Evolutionary conservation across 2,888 invertebrate species (phyloP), one percentile per base, ranked within the genome.

Genomic region (Torymus aiolomorphi): DNA sequence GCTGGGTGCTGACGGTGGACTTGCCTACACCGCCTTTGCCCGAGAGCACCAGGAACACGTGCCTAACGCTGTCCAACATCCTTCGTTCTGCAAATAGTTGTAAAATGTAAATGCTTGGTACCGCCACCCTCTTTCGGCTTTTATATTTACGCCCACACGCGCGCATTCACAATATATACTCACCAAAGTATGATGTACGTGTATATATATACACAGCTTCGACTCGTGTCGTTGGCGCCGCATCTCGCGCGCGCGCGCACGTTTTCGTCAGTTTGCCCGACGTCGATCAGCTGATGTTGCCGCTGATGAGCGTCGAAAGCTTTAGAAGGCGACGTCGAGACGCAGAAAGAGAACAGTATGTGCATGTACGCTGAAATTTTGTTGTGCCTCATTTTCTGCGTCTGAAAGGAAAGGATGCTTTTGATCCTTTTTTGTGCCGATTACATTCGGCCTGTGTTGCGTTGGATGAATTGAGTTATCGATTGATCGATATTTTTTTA

Each of bases 21-120:
- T 99, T 99, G 14, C 99, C 99, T 42, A 99, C 99, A 59, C 99
- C 99, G 31, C 99, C 99, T 93, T 99, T 99, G 1, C 99, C 99
- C 0, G 98, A 98, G 71, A 99, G 92, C n/a, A 99, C 94, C 84
- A 99, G 92, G 86, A 99, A 94, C 61, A 97, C 93, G 88, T 96
- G 95, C 90, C 96, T 96, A 8, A 97, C 95, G 82, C 93, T 93
- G 72, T 95, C 94, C 85, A 96, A 91, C 96, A 96, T 96, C 83
- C 80, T 85, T n/a, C 8, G 16, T 56, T 51, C 24, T 57, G 4
- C 13, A 18, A 66, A 54, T 18, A 66, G 31, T 52, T 63, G 24
- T 31, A 18, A 75, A 66, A 31, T 69, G 70, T 52, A 63, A 65
- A 69, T 74, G 18, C 24, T 59, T 51, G 20, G 42, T 42, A 42